Conservation (phyloP, 2,888 invertebrate genomes). For the Melolontha melolontha region DNA sequence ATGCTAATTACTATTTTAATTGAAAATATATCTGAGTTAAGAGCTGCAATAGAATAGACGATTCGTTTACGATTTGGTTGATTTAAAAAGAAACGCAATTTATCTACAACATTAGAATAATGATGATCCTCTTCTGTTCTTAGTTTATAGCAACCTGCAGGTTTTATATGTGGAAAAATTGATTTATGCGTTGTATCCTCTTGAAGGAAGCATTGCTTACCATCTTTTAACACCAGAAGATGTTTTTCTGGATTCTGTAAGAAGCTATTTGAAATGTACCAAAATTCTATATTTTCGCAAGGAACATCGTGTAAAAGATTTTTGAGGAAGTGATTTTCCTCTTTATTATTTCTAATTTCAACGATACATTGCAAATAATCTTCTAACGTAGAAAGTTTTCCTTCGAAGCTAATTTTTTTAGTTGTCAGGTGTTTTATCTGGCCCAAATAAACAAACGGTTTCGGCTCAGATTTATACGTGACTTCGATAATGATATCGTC, state of each 20-base stretch:
- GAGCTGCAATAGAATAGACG: background rate
- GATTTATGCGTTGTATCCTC: background rate
- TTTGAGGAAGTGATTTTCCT: background rate
- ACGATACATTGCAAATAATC: background rate
- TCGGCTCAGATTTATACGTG: background rate
- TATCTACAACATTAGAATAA: slow-evolving; percentile 9
- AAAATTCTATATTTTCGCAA: slow-evolving; percentile 12
- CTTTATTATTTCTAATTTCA: background rate
- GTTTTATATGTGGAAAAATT: background rate
- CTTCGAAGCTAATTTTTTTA: background rate
- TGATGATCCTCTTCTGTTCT: background rate
- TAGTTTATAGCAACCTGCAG: background rate
- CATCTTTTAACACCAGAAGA: background rate
- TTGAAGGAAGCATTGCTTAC: background rate
- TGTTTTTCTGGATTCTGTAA: background rate
- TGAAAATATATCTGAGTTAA: slow-evolving; percentile 9
- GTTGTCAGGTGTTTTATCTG: slow-evolving; percentile 1
- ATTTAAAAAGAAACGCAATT: slow-evolving; percentile 1
- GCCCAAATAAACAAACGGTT: background rate
- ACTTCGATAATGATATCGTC: slow-evolving; percentile 18
- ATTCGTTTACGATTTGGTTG: slow-evolving; percentile 7
- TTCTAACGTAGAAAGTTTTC: background rate
- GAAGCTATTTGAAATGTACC: slow-evolving; percentile 4
- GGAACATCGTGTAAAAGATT: background rate
- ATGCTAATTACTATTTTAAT: background rate